Evolutionary conservation across 2,113 vertebrate genomes (phyloP).

Genomic region (Nymphicus hollandicus): DNA sequence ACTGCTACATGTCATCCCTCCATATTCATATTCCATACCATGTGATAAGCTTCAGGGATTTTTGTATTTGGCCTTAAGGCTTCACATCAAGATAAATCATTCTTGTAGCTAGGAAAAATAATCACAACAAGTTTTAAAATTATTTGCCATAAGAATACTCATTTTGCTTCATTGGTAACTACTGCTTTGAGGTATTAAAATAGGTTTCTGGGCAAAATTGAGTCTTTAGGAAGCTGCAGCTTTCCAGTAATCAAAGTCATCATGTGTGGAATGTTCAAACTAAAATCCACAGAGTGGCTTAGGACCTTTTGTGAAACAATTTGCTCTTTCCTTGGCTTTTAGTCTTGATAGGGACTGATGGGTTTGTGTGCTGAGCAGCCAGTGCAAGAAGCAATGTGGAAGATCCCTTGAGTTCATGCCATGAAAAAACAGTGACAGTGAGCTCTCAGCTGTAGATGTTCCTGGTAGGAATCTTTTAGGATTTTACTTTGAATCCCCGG

Average conservation of each 20-base stretch:
- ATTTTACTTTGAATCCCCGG: neutral
- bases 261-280: neutral
- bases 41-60: neutral
- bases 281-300: neutral
- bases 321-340: neutral
- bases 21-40: neutral
- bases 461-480: neutral
- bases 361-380: neutral
- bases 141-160: neutral
- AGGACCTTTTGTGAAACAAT: neutral
- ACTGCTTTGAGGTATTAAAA: neutral
- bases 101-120: neutral
- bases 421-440: neutral
- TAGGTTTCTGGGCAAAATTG: neutral
- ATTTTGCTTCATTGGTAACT: neutral
- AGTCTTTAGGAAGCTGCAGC: neutral
- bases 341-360: neutral
- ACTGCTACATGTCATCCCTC: neutral
- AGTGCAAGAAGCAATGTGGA: neutral
- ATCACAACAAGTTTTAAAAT: neutral
- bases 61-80: neutral
- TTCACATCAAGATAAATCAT: neutral
- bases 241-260: neutral
- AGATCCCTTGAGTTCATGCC: conserved; percentile 10
- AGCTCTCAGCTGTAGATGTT: neutral